Base-by-base conservation (phyloP, 2,888 invertebrate genomes). In the Drosophila limbata region DNA sequence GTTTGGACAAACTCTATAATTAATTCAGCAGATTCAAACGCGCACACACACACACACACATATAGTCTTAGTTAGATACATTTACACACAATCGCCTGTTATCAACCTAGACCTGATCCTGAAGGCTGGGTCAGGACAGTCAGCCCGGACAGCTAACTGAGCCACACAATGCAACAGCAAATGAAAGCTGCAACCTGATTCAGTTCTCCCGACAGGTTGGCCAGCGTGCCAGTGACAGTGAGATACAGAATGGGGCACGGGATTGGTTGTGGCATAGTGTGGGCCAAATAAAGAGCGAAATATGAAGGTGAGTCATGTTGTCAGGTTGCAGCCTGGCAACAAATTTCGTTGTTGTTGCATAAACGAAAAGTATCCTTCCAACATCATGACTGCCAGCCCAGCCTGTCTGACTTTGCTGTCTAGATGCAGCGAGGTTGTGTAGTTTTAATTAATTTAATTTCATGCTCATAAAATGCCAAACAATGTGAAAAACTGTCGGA, bases 381-480 rank as follows among this genome's bases (percentile, higher is more conserved):
- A 33, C 42, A 50, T 33, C 39, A 28, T 44, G 31, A 33, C 45
- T 31, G 39, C 17, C 62, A 47, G 45, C 47, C 37, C 33, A 56
- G 17, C 31, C 63, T 45, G 44, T 9, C 51, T 62, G 52, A 48
- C 64, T 79, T 47, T 48, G 39, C 47, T 51, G 63, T 67, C 71
- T 59, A 55, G 48, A 33, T 51, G 60, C 61, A 64, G 47, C 65
- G 53, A 68, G 59, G 51, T 56, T 56, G 69, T 81, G 59, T 70
- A 81, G 80, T 73, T 84, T 86, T 84, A 86, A 88, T 88, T 86
- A 88, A 86, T 82, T 88, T 71, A 82, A 86, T 82, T 86, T 88
- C 59, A 77, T 70, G 76, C 88, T 78, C 61, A 83, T 81, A 73
- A 87, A 87, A 79, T 51, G 64, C 70, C 82, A 70, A 82, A 82